phyloP scores from a whole-genome alignment of 2,888 invertebrate genomes.

The Eucera pruinosa region DNA sequence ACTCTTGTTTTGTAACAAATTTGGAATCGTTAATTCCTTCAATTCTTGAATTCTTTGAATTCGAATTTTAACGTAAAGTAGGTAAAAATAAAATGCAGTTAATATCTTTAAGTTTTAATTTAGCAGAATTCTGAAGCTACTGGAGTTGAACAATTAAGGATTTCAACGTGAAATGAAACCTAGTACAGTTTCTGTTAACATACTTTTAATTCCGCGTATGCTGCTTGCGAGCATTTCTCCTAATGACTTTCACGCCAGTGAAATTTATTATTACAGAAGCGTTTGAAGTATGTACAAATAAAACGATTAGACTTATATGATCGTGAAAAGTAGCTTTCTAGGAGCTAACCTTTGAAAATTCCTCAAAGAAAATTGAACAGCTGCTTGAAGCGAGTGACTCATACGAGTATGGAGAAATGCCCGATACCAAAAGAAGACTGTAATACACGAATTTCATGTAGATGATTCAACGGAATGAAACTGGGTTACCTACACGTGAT shows the following conservation, averaged over 20 bases:
- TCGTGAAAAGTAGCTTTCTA: constrained; percentile 20
- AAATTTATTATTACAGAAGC: neutral
- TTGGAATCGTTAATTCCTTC: too few relatives aligned
- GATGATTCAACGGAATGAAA: constrained; percentile 17
- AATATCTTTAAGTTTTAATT: too few relatives aligned
- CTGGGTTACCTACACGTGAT: neutral
- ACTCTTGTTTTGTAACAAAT: too few relatives aligned
- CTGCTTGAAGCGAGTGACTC: constrained; percentile 23
- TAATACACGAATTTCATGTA: constrained; percentile 27
- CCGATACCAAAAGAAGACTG: constrained; percentile 17
- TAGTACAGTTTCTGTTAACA: too few relatives aligned
- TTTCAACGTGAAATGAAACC: too few relatives aligned
- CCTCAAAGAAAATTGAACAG: constrained; percentile 23
- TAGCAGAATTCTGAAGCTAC: too few relatives aligned
- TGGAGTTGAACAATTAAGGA: too few relatives aligned
- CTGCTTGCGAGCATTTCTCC: neutral
- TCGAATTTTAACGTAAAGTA: too few relatives aligned
- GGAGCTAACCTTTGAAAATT: constrained; percentile 2
- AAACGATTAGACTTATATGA: neutral
- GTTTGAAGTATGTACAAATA: neutral
- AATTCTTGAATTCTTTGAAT: too few relatives aligned
- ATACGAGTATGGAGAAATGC: neutral
- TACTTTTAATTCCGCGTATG: too few relatives aligned
- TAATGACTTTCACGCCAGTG: constrained; percentile 5
- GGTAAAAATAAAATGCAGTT: too few relatives aligned